Evolutionary conservation across 2,888 invertebrate species (phyloP).

Genomic region (Epinotia ramella): DNA sequence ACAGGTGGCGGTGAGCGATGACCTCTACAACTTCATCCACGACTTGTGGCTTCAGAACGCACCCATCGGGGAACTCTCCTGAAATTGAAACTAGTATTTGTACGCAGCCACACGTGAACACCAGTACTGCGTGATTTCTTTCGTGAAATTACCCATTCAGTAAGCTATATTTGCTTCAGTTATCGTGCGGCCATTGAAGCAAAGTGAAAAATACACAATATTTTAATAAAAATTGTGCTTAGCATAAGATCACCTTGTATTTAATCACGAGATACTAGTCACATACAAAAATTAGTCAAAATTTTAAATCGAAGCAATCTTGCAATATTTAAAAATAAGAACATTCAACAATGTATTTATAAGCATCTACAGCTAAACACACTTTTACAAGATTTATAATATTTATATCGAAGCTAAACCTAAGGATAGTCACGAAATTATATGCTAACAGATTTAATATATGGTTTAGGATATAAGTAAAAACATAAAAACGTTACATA

Average conservation of each 20-base stretch:
- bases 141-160: background rate
- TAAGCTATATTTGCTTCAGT: conserved; percentile 20
- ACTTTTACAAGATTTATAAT: conserved; percentile 37
- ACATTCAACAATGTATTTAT: conserved; percentile 15
- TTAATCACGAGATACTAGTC: conserved; percentile 43
- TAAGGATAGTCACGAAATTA: conserved; percentile 22
- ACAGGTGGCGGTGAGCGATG: conserved; percentile 96
- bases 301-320: conserved; percentile 26
- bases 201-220: conserved; percentile 24
- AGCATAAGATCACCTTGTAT: conserved; percentile 28
- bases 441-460: conserved; percentile 25
- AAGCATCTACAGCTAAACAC: conserved; percentile 21
- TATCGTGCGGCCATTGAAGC: conserved; percentile 17
- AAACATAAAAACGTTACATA: conserved; percentile 17
- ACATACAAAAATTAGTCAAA: conserved; percentile 31
- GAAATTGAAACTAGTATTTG: conserved; percentile 67
- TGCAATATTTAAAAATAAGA: conserved; percentile 6
- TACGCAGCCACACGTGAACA: background rate
- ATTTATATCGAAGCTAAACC: conserved; percentile 27
- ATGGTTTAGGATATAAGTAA: conserved; percentile 19
- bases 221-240: conserved; percentile 28
- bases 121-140: conserved; percentile 21
- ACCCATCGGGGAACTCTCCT: conserved; percentile 98
- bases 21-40: conserved; percentile 97
- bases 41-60: conserved; percentile 98